phyloP scores from a whole-genome alignment of 2,113 vertebrate species.

The Emydocephalus ijimae region DNA sequence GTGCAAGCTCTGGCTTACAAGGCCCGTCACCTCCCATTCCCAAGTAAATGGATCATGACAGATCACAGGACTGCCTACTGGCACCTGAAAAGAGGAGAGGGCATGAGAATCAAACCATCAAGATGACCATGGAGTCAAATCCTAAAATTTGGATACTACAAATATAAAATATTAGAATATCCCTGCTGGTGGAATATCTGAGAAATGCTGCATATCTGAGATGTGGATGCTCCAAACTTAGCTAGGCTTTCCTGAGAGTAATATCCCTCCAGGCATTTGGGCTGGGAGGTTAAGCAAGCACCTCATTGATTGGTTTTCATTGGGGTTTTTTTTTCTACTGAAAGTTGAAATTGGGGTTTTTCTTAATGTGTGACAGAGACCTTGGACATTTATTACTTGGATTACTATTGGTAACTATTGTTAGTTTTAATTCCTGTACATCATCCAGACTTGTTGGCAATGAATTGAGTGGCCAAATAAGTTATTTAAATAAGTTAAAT shows the following conservation, averaged over 20 bases:
- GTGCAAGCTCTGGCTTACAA: background rate
- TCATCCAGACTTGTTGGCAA: background rate
- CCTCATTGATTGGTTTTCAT: background rate
- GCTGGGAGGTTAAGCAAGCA: background rate
- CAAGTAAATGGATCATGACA: background rate
- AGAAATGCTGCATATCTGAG: background rate
- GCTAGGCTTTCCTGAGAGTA: background rate
- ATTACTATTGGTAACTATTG: background rate
- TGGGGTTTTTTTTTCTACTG: background rate
- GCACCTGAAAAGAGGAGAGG: background rate
- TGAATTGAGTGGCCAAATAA: background rate
- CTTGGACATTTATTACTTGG: background rate
- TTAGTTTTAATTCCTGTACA: background rate
- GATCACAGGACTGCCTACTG: constrained; percentile 16
- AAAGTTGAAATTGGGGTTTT: background rate
- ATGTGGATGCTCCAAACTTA: background rate
- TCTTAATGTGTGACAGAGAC: background rate
- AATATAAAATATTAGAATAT: background rate
- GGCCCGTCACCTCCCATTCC: constrained; percentile 1
- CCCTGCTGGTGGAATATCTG: background rate
- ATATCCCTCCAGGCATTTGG: background rate
- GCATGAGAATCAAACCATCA: background rate
- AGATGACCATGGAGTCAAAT: background rate
- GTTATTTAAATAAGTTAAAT: background rate
- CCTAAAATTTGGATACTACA: background rate